A percentile compares a stretch with the other conserved stretches of the same genome.
These are phyloP conservation scores for Scomber scombrus DNA, from an alignment of 2,113 vertebrate genomes.

Conservation along the genomic window DNA sequence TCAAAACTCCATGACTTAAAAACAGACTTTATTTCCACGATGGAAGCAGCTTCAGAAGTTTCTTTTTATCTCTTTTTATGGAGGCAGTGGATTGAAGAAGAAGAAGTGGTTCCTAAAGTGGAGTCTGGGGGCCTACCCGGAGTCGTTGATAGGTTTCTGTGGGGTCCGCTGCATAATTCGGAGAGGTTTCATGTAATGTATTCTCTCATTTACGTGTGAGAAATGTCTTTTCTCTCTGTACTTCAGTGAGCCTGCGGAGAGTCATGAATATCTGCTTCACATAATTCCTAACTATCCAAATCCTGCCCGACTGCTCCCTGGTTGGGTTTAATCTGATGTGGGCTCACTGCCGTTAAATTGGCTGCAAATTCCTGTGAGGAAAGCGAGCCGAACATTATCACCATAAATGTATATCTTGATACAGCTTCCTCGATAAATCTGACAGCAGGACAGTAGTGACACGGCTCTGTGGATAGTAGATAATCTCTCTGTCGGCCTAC, in stretches of 20 bases:
- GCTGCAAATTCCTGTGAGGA: background rate
- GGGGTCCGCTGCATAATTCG: conserved; percentile 19
- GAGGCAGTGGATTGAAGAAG: conserved; percentile 22
- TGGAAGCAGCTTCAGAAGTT: conserved; percentile 32
- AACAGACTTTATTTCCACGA: conserved; percentile 48
- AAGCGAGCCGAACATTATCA: background rate
- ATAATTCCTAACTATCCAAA: background rate
- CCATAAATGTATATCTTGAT: background rate
- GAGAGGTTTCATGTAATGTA: conserved; percentile 8
- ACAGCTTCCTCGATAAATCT: background rate
- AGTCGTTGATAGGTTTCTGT: conserved; percentile 18
- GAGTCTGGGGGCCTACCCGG: background rate
- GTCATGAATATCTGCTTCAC: conserved; percentile 8
- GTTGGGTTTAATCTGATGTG: background rate
- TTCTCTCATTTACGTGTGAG: background rate
- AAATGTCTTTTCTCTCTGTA: background rate
- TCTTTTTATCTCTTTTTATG: conserved; percentile 43
- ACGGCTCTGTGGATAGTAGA: too few species aligned
- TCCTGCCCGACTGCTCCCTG: background rate
- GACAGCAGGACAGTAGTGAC: too few species aligned
- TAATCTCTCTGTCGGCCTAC: too few species aligned
- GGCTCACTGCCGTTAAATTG: background rate
- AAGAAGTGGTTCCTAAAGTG: conserved; percentile 2
- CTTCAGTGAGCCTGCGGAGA: background rate
- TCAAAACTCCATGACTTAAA: conserved; percentile 49